phyloP scores from a whole-genome alignment of 1,140 invertebrate species.

The Drosophila nebulosa region DNA sequence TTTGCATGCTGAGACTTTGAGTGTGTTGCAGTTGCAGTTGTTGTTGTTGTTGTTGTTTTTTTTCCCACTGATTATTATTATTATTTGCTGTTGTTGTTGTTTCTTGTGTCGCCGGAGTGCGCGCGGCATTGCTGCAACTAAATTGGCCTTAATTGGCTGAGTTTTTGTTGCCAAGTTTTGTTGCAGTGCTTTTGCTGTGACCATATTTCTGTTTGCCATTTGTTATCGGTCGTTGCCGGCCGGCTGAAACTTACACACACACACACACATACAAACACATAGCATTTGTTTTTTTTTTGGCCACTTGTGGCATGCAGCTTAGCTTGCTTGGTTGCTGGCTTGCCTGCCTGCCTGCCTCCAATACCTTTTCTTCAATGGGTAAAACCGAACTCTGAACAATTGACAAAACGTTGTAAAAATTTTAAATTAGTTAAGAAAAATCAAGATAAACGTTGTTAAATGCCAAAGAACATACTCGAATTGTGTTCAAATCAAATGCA shows the following conservation, averaged over 20 bases:
- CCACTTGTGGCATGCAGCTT: constrained; percentile 69
- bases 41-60: constrained; percentile 35
- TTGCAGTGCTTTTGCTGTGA: constrained; percentile 43
- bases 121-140: constrained; percentile 67
- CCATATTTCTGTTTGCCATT: constrained; percentile 55
- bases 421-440: background rate
- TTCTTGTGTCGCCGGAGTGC: constrained; percentile 64
- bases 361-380: background rate
- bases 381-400: background rate
- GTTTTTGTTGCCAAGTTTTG: constrained; percentile 52
- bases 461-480: background rate
- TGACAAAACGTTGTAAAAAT: background rate
- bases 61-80: constrained; percentile 57
- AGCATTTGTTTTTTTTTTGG: background rate
- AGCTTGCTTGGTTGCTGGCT: background rate
- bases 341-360: background rate
- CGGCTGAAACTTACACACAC: constrained; percentile 37
- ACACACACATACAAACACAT: background rate
- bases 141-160: constrained; percentile 78
- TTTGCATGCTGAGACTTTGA: constrained; percentile 53
- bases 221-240: constrained; percentile 74
- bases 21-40: background rate
- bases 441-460: background rate
- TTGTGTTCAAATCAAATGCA: background rate
- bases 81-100: background rate